Base-by-base conservation (phyloP, 2,113 vertebrate species). In the Xerus inauris region DNA sequence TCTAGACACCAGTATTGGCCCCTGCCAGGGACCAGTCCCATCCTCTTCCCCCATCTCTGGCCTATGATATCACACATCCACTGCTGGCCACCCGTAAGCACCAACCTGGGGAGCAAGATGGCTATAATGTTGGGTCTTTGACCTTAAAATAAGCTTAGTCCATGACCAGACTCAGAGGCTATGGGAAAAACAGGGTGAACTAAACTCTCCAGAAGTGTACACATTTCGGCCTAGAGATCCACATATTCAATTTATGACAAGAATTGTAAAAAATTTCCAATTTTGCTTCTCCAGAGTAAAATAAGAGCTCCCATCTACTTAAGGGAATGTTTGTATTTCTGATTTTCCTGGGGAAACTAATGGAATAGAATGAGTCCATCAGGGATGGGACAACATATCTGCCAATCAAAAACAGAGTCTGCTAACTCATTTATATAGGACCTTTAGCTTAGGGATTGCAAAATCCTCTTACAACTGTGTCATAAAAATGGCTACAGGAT, bases 401-500 rank as follows among this genome's bases (percentile, higher is more conserved):
- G 51, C 32, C 8, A 1, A 67, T 40, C 54, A 38, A 76, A 62
- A 0, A 26, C 19, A 64, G 4, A 42, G 51, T 28, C 67, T 84
- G 32, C n/a, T 19, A 64, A 86, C 89, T 90, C 38, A 89, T 45
- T 88, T 86, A 42, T 80, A 2, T 40, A 35, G 82, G 47, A 79
- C 64, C 12, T 79, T 65, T 93, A 51, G 86, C 77, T 91, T 51
- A 14, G 65, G 73, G 82, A 49, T 12, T 35, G 47, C 49, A 42
- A 89, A 89, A 51, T 20, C 49, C 59, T 20, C 57, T 87, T 57
- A 81, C 5, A 79, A 35, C 28, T 26, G 47, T 28, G 40, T 89
- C 65, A 69, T 89, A 89, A 82, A 89, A 89, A 96, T 89, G 83
- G 83, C n/a, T 57, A 86, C 12, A 64, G 79, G 16, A 28, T 82